Evolutionary conservation across 2,113 vertebrate species (phyloP), one percentile per base, ranked within the genome.

Genomic region (Mirza zaza): DNA sequence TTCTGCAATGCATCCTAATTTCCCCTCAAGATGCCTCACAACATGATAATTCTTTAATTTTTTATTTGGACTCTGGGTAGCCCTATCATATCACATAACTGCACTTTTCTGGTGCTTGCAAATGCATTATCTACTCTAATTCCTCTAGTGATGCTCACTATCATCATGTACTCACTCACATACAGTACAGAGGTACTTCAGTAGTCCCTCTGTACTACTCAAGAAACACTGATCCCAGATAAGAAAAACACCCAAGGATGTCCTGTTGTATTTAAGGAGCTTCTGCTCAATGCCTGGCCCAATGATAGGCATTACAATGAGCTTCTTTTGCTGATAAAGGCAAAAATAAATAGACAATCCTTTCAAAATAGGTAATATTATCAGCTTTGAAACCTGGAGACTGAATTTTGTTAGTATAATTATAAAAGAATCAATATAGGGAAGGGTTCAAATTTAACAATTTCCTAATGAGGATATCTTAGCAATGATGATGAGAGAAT

Each of bases 111-210:
- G 77, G 32, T 57, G 87, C 80, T 57, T 76, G 42, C 79, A 81
- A 93, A 96, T 57, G 79, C 71, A 63, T 94, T 95, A 70, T 86
- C 73, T 94, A 57, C 91, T 93, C 68, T 91, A 36, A 94, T 91
- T 89, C 87, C 71, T 91, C 82, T 71, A 63, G 68, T 70, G 93
- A 80, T 70, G 27, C 45, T 65, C 34, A 3, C 52, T 45, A 8
- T 76, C 14, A 18, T 39, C 73, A 0, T 6, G 15, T 36, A 57
- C 55, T 96, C 94, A 87, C 70, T 59, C 71, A 75, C 73, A 5
- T 48, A 15, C 29, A 45, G 42, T 18, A 81, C 93, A 67, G 39
- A 83, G 82, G 61, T 25, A 63, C 61, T 63, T 27, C 61, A 12
- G 61, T 27, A 63, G 25, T 63, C 25, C 63, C 48, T 73, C 79